Conservation (phyloP, 2,797 vertebrate genomes). For the Sebastiscus tertius region DNA sequence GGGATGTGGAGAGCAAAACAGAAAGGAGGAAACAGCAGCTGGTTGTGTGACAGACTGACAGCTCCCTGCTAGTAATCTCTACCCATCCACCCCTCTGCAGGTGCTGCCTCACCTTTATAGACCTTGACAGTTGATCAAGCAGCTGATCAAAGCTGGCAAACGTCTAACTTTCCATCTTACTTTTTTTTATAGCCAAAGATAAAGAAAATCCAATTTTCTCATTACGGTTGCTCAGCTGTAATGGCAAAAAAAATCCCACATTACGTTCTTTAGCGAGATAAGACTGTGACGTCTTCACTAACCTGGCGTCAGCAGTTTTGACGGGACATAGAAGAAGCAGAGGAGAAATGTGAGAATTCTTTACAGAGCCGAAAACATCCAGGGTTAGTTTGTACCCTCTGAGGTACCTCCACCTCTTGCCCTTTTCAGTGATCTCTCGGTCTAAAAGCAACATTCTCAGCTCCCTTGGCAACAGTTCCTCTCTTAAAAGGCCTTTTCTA, state of each 20-base stretch:
- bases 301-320: background rate
- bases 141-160: background rate
- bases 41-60: conserved; percentile 2
- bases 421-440: background rate
- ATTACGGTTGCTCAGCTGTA: background rate
- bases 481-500: background rate
- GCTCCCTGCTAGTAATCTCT: background rate
- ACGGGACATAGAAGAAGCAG: background rate
- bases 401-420: background rate
- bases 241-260: background rate
- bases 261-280: background rate
- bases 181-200: background rate
- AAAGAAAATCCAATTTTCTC: background rate
- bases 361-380: background rate
- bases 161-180: background rate
- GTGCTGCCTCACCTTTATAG: background rate
- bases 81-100: background rate
- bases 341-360: background rate
- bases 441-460: conserved; percentile 1
- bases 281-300: background rate
- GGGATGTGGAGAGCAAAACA: conserved; percentile 4
- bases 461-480: background rate
- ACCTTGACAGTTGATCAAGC: conserved; percentile 9
- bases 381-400: background rate
- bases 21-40: conserved; percentile 6